phyloP scores from a whole-genome alignment of 2,888 invertebrate species.

The Elegia similella region DNA sequence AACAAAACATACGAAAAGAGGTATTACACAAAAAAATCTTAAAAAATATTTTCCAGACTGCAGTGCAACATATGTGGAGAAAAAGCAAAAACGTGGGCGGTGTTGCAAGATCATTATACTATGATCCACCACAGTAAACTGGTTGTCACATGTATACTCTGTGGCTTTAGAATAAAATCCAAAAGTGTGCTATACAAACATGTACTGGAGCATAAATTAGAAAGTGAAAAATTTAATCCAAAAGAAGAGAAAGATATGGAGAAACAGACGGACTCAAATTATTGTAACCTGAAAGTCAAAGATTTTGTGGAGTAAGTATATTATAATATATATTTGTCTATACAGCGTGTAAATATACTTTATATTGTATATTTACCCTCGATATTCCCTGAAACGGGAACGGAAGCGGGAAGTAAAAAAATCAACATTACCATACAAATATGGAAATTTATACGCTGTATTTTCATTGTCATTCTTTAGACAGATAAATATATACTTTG shows the following conservation, averaged over 20 bases:
- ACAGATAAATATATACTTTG: no score
- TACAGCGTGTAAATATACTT: no score
- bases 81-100: conserved; percentile 56
- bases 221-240: conserved; percentile 50
- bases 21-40: no score
- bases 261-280: conserved; percentile 46
- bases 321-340: conserved; percentile 4
- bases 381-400: no score
- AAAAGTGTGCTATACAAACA: conserved; percentile 70
- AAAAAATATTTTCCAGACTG: conserved; percentile 44
- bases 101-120: conserved; percentile 50
- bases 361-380: no score
- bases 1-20: no score
- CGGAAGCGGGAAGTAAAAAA: no score
- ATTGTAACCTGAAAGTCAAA: conserved; percentile 56
- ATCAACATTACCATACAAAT: no score
- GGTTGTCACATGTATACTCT: conserved; percentile 52
- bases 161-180: conserved; percentile 63
- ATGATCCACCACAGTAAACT: conserved; percentile 59
- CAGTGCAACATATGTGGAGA: conserved; percentile 58
- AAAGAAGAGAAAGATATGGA: conserved; percentile 39
- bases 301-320: conserved; percentile 65
- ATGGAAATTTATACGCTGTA: no score
- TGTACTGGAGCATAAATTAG: conserved; percentile 61
- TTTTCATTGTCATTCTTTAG: neutral